Conservation (phyloP, 2,113 vertebrate species). For the Microtus ochrogaster region DNA sequence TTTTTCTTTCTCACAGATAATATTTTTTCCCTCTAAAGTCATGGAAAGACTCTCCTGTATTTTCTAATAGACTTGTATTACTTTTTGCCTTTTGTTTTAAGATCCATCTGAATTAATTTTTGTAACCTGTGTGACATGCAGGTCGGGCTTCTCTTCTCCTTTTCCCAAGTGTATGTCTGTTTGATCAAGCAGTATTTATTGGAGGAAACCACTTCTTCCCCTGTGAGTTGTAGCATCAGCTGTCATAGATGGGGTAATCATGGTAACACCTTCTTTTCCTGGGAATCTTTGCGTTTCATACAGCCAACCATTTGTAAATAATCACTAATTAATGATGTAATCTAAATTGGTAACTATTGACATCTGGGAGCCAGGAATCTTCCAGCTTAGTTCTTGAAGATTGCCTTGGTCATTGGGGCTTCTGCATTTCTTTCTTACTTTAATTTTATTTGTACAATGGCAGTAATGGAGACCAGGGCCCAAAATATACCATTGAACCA, state of each 20-base stretch:
- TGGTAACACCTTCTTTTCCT: neutral
- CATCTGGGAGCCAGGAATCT: neutral
- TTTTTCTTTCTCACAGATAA: neutral
- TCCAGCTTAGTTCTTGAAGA: neutral
- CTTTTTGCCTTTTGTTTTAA: neutral
- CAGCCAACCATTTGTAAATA: neutral
- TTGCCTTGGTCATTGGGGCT: neutral
- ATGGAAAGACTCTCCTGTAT: neutral
- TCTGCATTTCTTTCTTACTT: neutral
- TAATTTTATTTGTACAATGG: neutral
- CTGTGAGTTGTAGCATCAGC: neutral
- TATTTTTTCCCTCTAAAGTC: neutral
- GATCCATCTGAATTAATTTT: neutral
- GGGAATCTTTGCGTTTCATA: neutral
- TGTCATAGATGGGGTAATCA: neutral
- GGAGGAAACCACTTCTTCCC: neutral
- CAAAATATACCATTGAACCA: neutral
- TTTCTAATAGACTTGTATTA: neutral
- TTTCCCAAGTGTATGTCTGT: neutral
- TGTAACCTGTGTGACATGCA: neutral
- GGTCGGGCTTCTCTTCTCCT: neutral
- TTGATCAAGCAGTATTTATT: neutral
- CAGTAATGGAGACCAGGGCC: neutral
- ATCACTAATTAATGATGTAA: neutral
- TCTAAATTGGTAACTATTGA: neutral